Conservation (phyloP, 2,797 vertebrate genomes). For the Leptodactylus fallax region DNA sequence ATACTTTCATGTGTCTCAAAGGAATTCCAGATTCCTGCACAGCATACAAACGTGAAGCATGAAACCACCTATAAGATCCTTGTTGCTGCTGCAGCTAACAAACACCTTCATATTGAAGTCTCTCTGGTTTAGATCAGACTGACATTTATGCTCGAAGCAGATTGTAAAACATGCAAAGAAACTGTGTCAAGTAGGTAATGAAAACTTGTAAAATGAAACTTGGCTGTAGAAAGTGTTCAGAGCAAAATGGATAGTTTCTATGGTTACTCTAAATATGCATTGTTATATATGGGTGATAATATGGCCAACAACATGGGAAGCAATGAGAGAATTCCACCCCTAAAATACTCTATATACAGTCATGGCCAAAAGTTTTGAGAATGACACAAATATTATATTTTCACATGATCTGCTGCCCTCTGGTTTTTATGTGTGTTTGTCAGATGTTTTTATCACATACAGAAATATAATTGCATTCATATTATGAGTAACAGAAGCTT, state of each 20-base stretch:
- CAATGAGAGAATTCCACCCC: background rate
- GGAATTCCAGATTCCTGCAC: background rate
- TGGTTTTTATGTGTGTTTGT: too few species aligned
- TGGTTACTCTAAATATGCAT: background rate
- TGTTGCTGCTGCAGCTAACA: constrained; percentile 24
- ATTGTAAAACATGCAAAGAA: constrained; percentile 33
- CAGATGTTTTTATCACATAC: too few species aligned
- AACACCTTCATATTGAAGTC: constrained; percentile 22
- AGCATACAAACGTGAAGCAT: constrained; percentile 6
- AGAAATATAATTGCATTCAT: too few species aligned
- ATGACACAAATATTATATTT: too few species aligned
- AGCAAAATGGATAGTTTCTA: background rate
- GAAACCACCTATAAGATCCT: background rate
- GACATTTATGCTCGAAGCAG: constrained; percentile 37
- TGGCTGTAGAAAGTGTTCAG: background rate
- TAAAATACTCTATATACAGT: too few species aligned
- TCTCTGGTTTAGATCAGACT: constrained; percentile 25
- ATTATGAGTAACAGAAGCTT: too few species aligned
- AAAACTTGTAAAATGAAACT: constrained; percentile 5
- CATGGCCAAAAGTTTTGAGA: too few species aligned
- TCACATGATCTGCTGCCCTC: too few species aligned
- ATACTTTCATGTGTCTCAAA: constrained; percentile 5
- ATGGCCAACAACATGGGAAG: background rate
- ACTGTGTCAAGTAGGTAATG: background rate
- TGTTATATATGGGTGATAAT: background rate